Evolutionary conservation across 2,797 vertebrate genomes (phyloP), one percentile per base, ranked within the genome.

Genomic region (Alectoris magna): DNA sequence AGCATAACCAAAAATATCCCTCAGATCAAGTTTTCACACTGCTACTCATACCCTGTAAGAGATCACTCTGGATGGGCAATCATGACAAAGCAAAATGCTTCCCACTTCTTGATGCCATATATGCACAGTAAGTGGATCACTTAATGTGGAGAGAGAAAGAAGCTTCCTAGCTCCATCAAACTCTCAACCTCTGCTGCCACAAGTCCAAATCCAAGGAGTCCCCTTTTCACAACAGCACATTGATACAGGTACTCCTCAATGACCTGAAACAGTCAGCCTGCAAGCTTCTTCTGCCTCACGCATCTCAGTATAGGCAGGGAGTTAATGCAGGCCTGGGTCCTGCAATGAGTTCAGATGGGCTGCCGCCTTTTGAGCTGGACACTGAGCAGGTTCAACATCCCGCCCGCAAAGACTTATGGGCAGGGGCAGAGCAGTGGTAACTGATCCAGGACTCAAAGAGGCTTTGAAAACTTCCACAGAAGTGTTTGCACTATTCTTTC

Each of bases 11-110:
- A 58, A 39, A 85, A 59, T n/a, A 56, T 51, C 66, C 87, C 26
- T 48, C 0, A 69, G 56, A 71, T 8, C 68, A 68, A 84, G 38
- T 11, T 87, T 92, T 59, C 36, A 41, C 67, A 31, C 84, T 16
- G 56, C 27, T 72, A 9, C 31, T 75, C 8, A 31, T 8, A 59
- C 14, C 9, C 75, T 21, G 16, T 22, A 53, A 66, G 36, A 93
- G 13, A 63, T 89, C 39, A 80, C 39, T 38, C 18, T 36, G 26
- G 62, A 84, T 5, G 60, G 14, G 14, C 29, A 51, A 63, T 6
- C 12, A 76, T 53, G 34, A n/a, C 75, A 23, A 93, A 73, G n/a
- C 23, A 80, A 89, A 91, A 92, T 56, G 38, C 26, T 51, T 91
- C 27, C 34, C 11, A 9, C 21, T 71, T 84, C 62, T 62, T 78